Conservation (phyloP, 2,113 vertebrate species). For the Anser cygnoides region DNA sequence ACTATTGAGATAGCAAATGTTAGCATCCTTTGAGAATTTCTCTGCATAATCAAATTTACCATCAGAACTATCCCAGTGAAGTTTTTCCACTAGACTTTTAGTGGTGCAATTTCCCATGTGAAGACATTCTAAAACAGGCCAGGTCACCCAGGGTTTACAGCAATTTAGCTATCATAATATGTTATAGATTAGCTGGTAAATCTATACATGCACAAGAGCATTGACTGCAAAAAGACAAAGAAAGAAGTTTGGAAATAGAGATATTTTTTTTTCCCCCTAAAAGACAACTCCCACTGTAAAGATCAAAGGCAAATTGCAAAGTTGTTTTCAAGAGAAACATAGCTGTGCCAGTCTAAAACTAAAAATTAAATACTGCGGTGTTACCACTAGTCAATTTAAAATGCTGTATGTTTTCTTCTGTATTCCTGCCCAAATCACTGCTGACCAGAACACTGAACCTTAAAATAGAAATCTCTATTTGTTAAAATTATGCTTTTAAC, state of each 20-base stretch:
- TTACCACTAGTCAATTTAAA: not conserved
- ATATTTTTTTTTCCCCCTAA: not conserved
- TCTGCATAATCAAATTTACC: not conserved
- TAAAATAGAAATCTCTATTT: not conserved
- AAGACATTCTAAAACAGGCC: not conserved
- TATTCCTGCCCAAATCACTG: not conserved
- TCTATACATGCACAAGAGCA: not conserved
- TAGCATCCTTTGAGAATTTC: not conserved
- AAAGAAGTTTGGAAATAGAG: not conserved
- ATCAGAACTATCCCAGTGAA: not conserved
- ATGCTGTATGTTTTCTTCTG: not conserved
- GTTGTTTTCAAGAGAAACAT: not conserved
- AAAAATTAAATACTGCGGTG: not conserved
- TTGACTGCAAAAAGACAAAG: not conserved
- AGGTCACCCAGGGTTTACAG: not conserved
- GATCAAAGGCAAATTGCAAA: not conserved
- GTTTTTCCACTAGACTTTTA: not conserved
- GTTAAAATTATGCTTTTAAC: not conserved
- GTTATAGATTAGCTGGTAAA: not conserved
- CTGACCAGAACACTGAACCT: not conserved
- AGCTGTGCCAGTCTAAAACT: not conserved
- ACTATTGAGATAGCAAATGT: not conserved
- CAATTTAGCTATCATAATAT: not conserved
- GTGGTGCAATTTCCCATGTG: not conserved
- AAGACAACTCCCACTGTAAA: not conserved